Conservation (phyloP, 1,140 invertebrate species). For the Holcopasites calliopsidis region DNA sequence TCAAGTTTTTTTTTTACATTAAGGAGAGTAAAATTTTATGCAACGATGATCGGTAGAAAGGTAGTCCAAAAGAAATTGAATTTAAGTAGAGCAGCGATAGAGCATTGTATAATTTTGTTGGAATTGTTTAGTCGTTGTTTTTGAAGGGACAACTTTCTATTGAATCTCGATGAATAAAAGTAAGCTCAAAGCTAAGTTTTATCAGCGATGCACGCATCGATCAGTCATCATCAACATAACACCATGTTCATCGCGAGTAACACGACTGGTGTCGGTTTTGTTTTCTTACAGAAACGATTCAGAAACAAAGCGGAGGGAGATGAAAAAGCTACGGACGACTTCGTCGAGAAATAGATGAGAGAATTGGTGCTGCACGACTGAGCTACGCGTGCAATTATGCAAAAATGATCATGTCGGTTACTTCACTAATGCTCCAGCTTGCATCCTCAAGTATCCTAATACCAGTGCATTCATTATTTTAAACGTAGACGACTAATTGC, state of each 20-base stretch:
- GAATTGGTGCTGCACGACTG: slow-evolving; percentile 47
- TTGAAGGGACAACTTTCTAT: background rate
- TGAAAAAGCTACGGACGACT: slow-evolving; percentile 60
- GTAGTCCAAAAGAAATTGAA: background rate
- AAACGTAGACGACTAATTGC: background rate
- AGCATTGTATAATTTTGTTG: background rate
- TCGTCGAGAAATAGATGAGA: slow-evolving; percentile 67
- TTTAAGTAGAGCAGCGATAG: background rate
- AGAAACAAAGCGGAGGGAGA: slow-evolving; percentile 66
- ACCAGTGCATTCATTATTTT: background rate
- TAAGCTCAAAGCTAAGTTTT: slow-evolving; percentile 19
- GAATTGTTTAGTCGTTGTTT: too few relatives aligned
- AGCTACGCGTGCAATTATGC: slow-evolving; percentile 50
- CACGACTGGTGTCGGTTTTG: slow-evolving; percentile 65
- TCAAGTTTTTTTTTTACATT: background rate
- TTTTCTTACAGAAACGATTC: slow-evolving; percentile 75
- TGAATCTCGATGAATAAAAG: background rate
- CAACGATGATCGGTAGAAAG: background rate
- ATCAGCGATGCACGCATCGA: slow-evolving; percentile 33
- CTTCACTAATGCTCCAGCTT: slow-evolving; percentile 58
- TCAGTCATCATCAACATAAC: slow-evolving; percentile 25
- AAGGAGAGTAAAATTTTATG: slow-evolving; percentile 3
- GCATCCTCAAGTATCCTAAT: slow-evolving; percentile 20
- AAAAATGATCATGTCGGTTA: slow-evolving; percentile 36
- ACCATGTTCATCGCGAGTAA: slow-evolving; percentile 49